Evolutionary conservation across 2,797 vertebrate species (phyloP).

Genomic region (Sebastes trivittatus): DNA sequence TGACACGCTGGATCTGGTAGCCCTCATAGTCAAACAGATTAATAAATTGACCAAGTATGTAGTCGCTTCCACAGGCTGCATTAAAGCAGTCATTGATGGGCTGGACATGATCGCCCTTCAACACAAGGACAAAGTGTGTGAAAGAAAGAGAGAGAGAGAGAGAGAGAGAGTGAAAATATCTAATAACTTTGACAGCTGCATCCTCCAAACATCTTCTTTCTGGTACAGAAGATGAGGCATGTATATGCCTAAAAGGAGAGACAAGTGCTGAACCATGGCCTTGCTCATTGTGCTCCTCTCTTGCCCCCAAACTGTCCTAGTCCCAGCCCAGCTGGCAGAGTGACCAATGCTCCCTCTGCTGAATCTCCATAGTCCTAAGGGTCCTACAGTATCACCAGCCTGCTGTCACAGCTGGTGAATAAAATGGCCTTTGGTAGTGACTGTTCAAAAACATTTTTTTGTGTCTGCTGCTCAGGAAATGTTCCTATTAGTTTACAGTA

Average conservation of each 20-base stretch:
- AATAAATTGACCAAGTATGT: background rate
- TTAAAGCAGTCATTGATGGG: background rate
- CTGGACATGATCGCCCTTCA: background rate
- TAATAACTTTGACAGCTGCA: conserved; percentile 3
- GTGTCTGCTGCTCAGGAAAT: background rate
- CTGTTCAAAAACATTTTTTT: background rate
- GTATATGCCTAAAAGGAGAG: conserved; percentile 4
- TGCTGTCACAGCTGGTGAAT: conserved; percentile 25
- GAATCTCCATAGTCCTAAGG: conserved; percentile 7
- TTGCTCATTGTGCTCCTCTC: conserved; percentile 1
- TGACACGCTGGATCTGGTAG: background rate
- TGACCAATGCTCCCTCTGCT: conserved; percentile 23
- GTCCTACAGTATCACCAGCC: conserved; percentile 13
- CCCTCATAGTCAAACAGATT: background rate
- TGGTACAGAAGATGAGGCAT: background rate
- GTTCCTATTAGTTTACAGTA: background rate
- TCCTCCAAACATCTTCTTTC: conserved; percentile 9
- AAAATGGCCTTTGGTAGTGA: background rate
- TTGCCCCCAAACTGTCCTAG: background rate
- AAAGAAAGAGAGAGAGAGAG: too few relatives aligned
- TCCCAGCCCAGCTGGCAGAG: background rate
- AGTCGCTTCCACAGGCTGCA: background rate
- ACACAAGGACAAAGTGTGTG: background rate
- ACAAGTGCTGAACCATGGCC: background rate
- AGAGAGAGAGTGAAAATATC: background rate